phyloP scores from a whole-genome alignment of 1,140 invertebrate genomes.

The Drosophila parvula region DNA sequence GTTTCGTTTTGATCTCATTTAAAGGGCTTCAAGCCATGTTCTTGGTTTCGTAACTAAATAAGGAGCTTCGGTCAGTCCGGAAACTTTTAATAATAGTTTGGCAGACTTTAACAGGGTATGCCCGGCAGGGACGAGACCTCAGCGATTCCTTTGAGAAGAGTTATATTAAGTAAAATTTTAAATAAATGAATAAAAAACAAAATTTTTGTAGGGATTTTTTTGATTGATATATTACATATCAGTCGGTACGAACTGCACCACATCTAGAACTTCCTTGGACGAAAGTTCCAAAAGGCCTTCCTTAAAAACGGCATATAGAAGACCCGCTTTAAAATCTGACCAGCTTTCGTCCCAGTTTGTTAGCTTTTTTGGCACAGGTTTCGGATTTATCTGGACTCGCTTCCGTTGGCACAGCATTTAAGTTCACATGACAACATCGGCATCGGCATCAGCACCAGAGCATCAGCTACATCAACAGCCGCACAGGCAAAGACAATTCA shows the following conservation, averaged over 20 bases:
- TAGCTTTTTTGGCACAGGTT: slow-evolving; percentile 10
- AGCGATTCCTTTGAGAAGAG: background rate
- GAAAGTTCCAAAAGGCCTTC: background rate
- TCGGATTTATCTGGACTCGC: slow-evolving; percentile 11
- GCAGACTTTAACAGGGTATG: slow-evolving; percentile 11
- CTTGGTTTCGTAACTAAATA: slow-evolving; percentile 34
- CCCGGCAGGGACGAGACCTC: background rate
- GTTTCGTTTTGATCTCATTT: slow-evolving; percentile 55
- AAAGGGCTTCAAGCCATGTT: slow-evolving; percentile 40
- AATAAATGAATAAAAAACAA: background rate
- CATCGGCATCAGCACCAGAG: background rate
- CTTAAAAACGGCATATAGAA: background rate
- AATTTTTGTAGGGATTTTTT: background rate
- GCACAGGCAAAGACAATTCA: slow-evolving; percentile 15
- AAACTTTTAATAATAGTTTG: slow-evolving; percentile 38
- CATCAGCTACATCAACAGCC: background rate
- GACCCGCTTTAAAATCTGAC: background rate
- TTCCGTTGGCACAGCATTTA: slow-evolving; percentile 19
- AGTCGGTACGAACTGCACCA: background rate
- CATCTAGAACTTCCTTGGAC: too few species aligned
- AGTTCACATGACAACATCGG: slow-evolving; percentile 16
- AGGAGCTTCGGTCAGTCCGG: slow-evolving; percentile 31
- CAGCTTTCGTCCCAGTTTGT: background rate
- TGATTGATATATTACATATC: too few species aligned
- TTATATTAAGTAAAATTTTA: background rate